Base-by-base conservation (phyloP, 2,113 vertebrate species). In the Myrmophylax atrothorax region DNA sequence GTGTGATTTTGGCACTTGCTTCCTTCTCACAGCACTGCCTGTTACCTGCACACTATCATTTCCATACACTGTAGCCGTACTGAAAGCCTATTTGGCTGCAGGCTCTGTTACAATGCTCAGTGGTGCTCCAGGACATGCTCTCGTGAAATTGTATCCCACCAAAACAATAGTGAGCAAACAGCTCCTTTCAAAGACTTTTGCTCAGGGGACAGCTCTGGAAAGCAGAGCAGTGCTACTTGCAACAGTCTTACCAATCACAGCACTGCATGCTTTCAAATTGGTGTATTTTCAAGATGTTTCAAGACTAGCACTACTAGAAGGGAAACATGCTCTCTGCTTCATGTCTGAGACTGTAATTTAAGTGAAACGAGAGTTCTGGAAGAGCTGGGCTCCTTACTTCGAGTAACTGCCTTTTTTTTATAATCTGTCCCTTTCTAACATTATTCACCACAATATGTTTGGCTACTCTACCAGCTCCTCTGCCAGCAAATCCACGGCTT, bases 151-250 rank as follows among this genome's bases (percentile, higher is more conserved):
- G 40, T 53, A 93, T 90, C 76, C 33, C 68, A 84, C 35, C 1
- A 2, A 94, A 95, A 96, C 55, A 96, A 87, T 52, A 70, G 89
- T 22, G 6, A 62, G 74, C 84, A 84, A 94, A 85, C 56, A 95
- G 84, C 47, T 87, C 59, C 52, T 87, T 89, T 89, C 80, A 90
- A 82, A 77, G 78, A 59, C 80, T 94, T 88, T 59, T 1, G 2
- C 63, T 90, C 79, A 66, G 47, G 62, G 89, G 91, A 93, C 73
- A 73, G 67, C 66, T 73, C 49, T 24, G 19, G 89, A 68, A 90
- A 84, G 58, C 52, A 76, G 80, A 70, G 56, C 56, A 55, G 24
- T 12, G 55, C 62, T 74, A 46, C 70, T 59, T 74, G 38, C 72
- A 96, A 86, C 28, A 91, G 31, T 37, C 58, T 42, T 75, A 95